Evolutionary conservation across 2,113 vertebrate species (phyloP), one percentile per base, ranked within the genome.

Genomic region (Serranochromis macrocephalus): DNA sequence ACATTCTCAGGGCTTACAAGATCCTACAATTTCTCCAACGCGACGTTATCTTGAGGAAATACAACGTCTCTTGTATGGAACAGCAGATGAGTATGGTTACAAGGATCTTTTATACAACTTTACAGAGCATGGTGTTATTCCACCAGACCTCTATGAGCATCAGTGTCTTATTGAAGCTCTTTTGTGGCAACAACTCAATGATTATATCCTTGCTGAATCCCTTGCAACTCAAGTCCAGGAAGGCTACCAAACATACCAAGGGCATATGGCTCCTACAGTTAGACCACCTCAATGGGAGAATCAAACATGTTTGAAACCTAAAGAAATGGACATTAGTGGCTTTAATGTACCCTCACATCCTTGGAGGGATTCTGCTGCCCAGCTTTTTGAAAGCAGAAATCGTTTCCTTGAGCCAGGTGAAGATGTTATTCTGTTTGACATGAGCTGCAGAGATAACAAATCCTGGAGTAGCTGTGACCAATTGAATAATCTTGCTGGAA

Each of bases 121-220:
- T 85, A 94, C 95, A 87, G 94, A 96, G 26, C 85, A 96, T 88
- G 96, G 96, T 40, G 93, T 95, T 33, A 94, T 96, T 94, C 94
- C 94, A 85, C 89, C 95, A 66, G 96, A 97, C 31, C 92, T 96
- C 2, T 96, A 95, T 86, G 96, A 97, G 33, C 95, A 96, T 79
- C 96, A 96, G 57, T 96, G 94, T 92, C 96, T 96, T 21, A 96
- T 96, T 53, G 96, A 97, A 86, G 95, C 92, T 80, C 94, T 97
- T 79, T 87, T 96, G 79, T 97, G 96, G 96, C 96, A 96, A 87
- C 96, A 96, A 89, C 93, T 96, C 12, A 96, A 97, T 91, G 95
- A 96, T 55, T 96, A 96, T 91, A 92, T 92, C 47, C 92, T 95
- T 17, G 85, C 91, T 45, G 96, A 97, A 87, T 92, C 94, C 8